Conservation (phyloP, 2,797 vertebrate species). For the Neopelma chrysocephalum region DNA sequence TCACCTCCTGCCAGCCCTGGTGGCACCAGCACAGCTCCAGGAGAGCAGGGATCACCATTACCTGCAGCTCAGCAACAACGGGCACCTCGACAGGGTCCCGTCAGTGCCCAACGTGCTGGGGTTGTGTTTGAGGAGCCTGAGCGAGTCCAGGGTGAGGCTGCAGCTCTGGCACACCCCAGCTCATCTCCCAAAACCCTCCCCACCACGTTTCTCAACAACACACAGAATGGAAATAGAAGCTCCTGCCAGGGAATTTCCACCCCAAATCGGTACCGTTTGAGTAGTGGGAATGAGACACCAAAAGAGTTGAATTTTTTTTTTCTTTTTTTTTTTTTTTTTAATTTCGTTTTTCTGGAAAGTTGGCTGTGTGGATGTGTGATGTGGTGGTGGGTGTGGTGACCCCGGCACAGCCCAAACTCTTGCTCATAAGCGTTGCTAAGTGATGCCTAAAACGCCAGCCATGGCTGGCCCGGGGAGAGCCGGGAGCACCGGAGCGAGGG, state of each 20-base stretch:
- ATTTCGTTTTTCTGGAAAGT: background rate
- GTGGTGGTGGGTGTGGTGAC: conserved; percentile 42
- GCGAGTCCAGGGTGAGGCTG: background rate
- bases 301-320: background rate
- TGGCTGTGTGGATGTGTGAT: background rate
- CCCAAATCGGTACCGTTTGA: background rate
- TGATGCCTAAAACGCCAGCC: background rate
- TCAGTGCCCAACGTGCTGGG: rapidly evolving
- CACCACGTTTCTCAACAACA: background rate
- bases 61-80: background rate
- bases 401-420: background rate
- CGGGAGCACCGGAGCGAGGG: rapidly evolving
- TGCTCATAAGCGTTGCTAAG: background rate
- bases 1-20: background rate
- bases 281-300: background rate
- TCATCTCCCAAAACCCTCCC: background rate
- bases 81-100: rapidly evolving
- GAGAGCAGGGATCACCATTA: rapidly evolving
- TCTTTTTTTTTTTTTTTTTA: background rate
- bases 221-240: background rate
- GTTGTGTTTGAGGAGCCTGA: background rate
- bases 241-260: conserved; percentile 54
- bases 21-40: background rate
- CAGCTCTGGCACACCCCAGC: background rate
- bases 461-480: background rate